phyloP scores from a whole-genome alignment of 2,888 invertebrate genomes.

The Erannis defoliaria region DNA sequence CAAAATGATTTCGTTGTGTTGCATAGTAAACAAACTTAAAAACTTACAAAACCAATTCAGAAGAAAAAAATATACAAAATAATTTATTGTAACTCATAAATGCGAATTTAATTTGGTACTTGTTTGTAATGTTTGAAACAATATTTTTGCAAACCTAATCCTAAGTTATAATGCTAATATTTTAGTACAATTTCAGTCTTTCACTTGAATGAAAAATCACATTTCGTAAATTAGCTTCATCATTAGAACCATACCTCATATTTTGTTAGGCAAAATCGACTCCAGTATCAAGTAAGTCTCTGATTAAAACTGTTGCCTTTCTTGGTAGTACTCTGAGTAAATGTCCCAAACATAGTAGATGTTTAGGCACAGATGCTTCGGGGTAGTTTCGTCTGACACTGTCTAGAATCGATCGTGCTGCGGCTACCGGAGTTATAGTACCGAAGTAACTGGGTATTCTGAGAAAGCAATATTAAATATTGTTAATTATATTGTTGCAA shows the following conservation, averaged over 20 bases:
- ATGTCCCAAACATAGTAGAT: constrained; percentile 86
- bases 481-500: neutral
- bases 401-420: constrained; percentile 86
- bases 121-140: no score
- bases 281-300: constrained; percentile 88
- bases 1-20: no score
- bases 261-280: constrained; percentile 86
- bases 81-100: no score
- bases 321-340: constrained; percentile 87
- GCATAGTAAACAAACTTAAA: no score
- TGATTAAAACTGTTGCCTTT: constrained; percentile 86
- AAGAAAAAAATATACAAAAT: no score
- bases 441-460: constrained; percentile 90
- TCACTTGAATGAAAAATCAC: neutral
- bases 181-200: constrained; percentile 2
- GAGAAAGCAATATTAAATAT: constrained; percentile 43
- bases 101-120: no score
- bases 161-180: no score
- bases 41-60: no score
- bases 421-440: constrained; percentile 86
- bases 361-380: constrained; percentile 88
- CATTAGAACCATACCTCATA: neutral
- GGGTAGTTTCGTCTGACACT: constrained; percentile 88
- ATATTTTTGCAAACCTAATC: no score
- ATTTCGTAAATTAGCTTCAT: neutral